Base-by-base conservation (phyloP, 2,888 invertebrate genomes). In the Siphlonurus alternatus region DNA sequence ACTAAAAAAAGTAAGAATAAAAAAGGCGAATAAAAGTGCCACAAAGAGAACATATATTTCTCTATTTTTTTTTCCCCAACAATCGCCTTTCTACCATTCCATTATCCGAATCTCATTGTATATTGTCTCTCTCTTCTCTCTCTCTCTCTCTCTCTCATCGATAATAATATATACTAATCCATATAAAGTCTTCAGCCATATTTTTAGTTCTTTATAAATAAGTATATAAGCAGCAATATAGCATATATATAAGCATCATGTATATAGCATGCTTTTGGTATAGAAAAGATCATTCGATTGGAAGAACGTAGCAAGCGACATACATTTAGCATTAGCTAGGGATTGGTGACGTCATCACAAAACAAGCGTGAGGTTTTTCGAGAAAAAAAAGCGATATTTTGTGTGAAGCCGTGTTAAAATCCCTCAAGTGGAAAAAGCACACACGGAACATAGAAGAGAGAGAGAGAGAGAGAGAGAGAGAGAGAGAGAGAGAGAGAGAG, bases 401-500 rank as follows among this genome's bases (percentile, higher is more conserved):
- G 54, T 10, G 54, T 51, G 59, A 25, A 59, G 38, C 15, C 38
- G 38, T 38, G 38, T 38, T 38, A 38, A 15, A 38, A 10, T 38
- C 15, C 38, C 15, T 38, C 38, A 38, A 38, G 38, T 38, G 38
- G 5, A 38, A 38, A 38, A 38, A 38, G 38, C 38, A 38, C 15
- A 38, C 38, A 15, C 5, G 38, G 15, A 38, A 38, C 7, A 38
- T 5, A 38, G 38, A 38, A 24, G 24, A 22, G 22, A 60, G 60
- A 60, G 18, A 60, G 5, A 22, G 70, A 71, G 71, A 71, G 71
- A 69, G 67, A 68, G 66, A 54, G 66, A 68, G 59, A 64, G 23
- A 24, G 56, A 38, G 65, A 65, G 61, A 61, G 61, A 62, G 54
- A 62, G 61, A 64, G 66, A 62, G 63, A 61, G 64, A 64, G 67